Conservation (phyloP, 2,113 vertebrate species). For the Charina bottae region DNA sequence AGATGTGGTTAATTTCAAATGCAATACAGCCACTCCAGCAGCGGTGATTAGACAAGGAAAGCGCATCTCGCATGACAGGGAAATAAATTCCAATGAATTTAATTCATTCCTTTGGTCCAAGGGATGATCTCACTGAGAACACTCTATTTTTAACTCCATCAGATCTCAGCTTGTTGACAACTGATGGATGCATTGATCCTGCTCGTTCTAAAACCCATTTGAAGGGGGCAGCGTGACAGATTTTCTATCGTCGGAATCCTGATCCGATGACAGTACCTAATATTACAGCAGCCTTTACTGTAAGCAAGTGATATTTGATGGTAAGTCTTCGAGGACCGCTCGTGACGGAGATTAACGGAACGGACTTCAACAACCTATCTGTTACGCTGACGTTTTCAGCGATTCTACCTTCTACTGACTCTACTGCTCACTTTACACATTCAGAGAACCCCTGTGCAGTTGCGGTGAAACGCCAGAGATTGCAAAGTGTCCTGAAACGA, state of each 20-base stretch:
- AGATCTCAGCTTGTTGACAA: background rate
- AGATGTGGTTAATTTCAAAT: background rate
- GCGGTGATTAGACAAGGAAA: background rate
- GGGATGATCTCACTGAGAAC: background rate
- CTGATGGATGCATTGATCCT: background rate
- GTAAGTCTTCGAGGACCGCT: background rate
- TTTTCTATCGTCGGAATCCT: background rate
- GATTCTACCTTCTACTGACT: background rate
- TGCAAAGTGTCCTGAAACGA: background rate
- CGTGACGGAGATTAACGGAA: background rate
- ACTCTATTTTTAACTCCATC: background rate
- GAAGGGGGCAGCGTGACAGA: background rate
- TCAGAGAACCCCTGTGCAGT: background rate
- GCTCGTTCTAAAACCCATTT: background rate
- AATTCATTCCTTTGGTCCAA: background rate
- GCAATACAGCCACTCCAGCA: background rate
- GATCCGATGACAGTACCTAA: background rate
- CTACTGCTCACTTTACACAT: background rate
- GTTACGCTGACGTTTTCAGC: background rate
- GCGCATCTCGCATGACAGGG: background rate
- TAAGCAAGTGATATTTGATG: background rate
- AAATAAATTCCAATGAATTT: background rate
- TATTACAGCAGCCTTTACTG: background rate
- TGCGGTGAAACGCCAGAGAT: background rate
- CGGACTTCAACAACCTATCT: background rate